These are phyloP conservation scores for Chymomyza amoena DNA, from an alignment of 2,888 invertebrate genomes.

Conservation along the genomic window DNA sequence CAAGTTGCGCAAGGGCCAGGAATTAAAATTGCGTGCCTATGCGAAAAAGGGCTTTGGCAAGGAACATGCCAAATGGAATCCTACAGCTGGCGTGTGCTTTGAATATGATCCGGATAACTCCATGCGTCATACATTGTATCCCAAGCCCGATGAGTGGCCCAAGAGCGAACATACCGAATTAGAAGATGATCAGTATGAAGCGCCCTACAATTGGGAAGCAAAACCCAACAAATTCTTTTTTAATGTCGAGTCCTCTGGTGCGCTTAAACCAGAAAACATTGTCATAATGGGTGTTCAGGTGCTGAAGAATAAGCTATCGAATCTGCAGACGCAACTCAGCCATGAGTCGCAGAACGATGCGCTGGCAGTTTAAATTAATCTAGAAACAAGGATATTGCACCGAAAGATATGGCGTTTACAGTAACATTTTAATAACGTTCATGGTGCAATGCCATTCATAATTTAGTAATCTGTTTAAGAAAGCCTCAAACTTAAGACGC, in stretches of 20 bases:
- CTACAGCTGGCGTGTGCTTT: conserved; percentile 98
- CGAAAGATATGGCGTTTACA: not conserved
- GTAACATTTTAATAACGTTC: too few species aligned
- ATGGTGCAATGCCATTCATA: too few species aligned
- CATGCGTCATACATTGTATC: conserved; percentile 95
- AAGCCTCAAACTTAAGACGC: too few species aligned
- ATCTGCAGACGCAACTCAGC: conserved; percentile 94
- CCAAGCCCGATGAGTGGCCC: conserved; percentile 99
- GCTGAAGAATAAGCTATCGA: conserved; percentile 96
- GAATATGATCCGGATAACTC: conserved; percentile 99
- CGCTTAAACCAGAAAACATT: conserved; percentile 97
- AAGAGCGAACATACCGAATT: conserved; percentile 98
- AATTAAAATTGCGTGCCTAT: conserved; percentile 95
- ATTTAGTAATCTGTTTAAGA: too few species aligned
- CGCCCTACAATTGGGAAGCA: conserved; percentile 94
- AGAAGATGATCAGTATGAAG: conserved; percentile 95
- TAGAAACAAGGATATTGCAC: not conserved
- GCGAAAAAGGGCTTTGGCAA: conserved; percentile 95
- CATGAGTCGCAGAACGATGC: conserved; percentile 93
- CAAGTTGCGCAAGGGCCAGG: conserved; percentile 90
- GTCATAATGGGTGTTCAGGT: conserved; percentile 96
- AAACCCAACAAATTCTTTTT: conserved; percentile 98
- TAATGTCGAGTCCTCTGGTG: conserved; percentile 97
- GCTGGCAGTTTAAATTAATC: conserved; percentile 80
- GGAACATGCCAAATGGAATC: conserved; percentile 99